Base-by-base conservation (phyloP, 2,888 invertebrate species). In the Stegophylla sp. region DNA sequence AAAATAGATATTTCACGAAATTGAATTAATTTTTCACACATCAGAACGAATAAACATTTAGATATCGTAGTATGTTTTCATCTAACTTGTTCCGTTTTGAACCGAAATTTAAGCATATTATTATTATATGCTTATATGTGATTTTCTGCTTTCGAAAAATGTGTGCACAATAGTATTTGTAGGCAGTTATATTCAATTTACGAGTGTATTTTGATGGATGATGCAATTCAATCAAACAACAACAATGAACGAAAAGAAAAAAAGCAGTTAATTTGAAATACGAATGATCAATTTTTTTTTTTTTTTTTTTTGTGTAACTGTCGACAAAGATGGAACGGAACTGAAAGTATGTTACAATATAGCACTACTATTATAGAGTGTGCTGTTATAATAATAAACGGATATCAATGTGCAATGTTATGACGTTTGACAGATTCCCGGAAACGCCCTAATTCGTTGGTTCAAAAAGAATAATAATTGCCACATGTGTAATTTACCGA, bases 81-180 rank as follows among this genome's bases (percentile, higher is more conserved):
- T 71, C 61, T 79, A 79, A 61, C 67, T 69, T 79, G 79, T 79
- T 79, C 69, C 34, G 61, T 79, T 48, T 79, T 79, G 61, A 61
- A 34, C 61, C 61, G 61, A 79, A 79, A 79, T 79, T 79, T 79
- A 20, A 79, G 69, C 79, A 79, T 79, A 13, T 9, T 66, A 20
- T 9, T 12, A n/a, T 10, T 28, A 45, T 13, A 20, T 9, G n/a
- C 28, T 10, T 28, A 45, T 13, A 10, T 23, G 28, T n/a, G 23
- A 53, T 75, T 51, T 64, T 63, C 23, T 23, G 51, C 34, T 9
- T 20, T 41, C 64, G 12, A 41, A 20, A 53, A 15, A n/a, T n/a
- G n/a, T n/a, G 9, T 13, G 15, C 34, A 64, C 63, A 64, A 75
- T 75, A 75, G 48, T n/a, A n/a, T n/a, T n/a, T n/a, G n/a, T 64